These are phyloP conservation scores for Accipiter cooperii DNA, from an alignment of 2,113 vertebrate species.

Conservation along the genomic window DNA sequence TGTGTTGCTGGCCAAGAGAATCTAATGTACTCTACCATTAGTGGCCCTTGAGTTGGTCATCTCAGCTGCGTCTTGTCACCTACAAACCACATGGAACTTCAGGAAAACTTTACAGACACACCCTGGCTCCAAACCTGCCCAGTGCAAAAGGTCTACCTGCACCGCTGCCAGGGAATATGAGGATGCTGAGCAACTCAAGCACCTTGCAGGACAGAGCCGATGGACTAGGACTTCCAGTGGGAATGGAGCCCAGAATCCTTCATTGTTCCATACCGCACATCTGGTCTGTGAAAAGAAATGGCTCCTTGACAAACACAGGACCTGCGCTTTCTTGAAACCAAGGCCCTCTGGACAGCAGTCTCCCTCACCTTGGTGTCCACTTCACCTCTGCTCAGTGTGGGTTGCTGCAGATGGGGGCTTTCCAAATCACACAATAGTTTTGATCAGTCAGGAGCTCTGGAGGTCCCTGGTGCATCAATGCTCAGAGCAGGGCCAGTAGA, in stretches of 20 bases:
- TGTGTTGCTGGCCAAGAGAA: background rate
- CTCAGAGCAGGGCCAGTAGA: background rate
- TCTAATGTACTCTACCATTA: background rate
- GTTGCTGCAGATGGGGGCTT: background rate
- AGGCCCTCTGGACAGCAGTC: background rate
- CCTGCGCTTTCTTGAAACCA: background rate
- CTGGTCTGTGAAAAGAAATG: background rate
- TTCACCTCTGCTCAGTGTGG: background rate
- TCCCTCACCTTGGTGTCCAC: background rate
- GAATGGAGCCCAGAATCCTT: background rate
- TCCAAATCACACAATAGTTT: background rate
- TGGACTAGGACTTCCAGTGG: background rate
- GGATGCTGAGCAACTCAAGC: background rate
- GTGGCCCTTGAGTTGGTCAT: background rate
- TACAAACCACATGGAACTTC: background rate
- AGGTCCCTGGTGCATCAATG: background rate
- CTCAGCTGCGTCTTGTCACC: background rate
- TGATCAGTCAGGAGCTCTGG: background rate
- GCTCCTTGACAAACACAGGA: background rate
- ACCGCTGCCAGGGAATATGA: background rate
- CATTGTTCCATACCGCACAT: background rate
- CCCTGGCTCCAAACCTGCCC: background rate
- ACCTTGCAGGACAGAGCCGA: background rate
- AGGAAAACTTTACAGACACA: background rate
- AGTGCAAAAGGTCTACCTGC: background rate